Evolutionary conservation across 2,888 invertebrate genomes (phyloP), one percentile per base, ranked within the genome.

Genomic region (Catocala sponsa): DNA sequence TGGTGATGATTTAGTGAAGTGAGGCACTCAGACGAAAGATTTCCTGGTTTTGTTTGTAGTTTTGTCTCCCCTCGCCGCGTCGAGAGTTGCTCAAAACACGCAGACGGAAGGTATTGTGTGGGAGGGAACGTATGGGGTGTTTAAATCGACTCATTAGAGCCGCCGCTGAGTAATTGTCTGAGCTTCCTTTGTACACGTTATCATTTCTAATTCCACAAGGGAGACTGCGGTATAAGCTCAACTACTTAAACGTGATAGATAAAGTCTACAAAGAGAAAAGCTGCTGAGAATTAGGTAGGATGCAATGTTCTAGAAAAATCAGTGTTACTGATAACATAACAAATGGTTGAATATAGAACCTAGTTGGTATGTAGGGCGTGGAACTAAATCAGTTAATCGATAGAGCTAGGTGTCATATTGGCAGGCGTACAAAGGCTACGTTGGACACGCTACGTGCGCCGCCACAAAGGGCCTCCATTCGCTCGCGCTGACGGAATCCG

Each of bases 21-120:
- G 79, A 84, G 86, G 87, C 88, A 87, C 84, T 84, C 85, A 83
- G 83, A 89, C 87, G 87, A 85, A 83, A 84, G 86, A 82, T 88
- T 89, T 89, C 82, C 87, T 83, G 84, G 90, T 90, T 91, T 88
- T 87, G 89, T 89, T 88, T 86, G 83, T 82, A 85, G 84, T 83
- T 78, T 72, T 83, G 83, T 87, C 86, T 89, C 91, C 90, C 90
- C 90, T 77, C 65, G 59, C 85, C 78, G 76, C 84, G 83, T 85
- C 83, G 85, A 88, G 88, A 84, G 85, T 78, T 82, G 84, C 81
- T 78, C 78, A 68, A 74, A 76, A 82, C 83, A 82, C 83, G 83
- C 79, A 84, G 83, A 83, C 80, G 80, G 82, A 82, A 84, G 82
- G 85, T 81, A 90, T 92, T 91, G 91, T 84, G 78, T 79, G 62